Base-by-base conservation (phyloP, 2,888 invertebrate species). In the Drosophila borealis region DNA sequence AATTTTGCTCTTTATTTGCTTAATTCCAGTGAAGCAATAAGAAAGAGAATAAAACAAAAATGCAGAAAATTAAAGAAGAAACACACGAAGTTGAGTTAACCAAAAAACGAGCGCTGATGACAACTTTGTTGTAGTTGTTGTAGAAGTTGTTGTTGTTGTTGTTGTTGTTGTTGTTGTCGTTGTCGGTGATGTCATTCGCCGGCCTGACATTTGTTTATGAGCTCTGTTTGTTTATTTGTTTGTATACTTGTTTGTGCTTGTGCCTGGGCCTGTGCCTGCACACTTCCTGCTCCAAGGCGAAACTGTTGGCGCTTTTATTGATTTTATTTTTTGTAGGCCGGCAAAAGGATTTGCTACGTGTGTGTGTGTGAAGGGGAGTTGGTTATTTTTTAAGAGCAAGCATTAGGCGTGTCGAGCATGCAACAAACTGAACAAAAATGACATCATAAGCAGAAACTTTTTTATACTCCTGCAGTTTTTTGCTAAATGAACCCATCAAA, bases 151-250 rank as follows among this genome's bases (percentile, higher is more conserved):
- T 37, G 21, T 33, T 44, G 36, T 33, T 45, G 48, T 10, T 39
- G 48, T 48, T 45, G 34, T 51, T 48, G 41, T 29, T 50, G 45
- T 45, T 14, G 49, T 17, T 56, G 45, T 10, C 55, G 54, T 41
- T 63, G 66, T 65, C 54, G 69, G 41, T 76, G 75, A 76, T 76
- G 75, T 76, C 75, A 76, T 75, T 61, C 61, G 48, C 65, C 65
- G 56, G 45, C 64, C 45, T 54, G 65, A 51, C 54, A 74, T 70
- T 74, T 70, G 74, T 70, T 70, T 70, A 69, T 69, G 60, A 53
- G 73, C 36, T 71, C 39, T 49, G 37, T 65, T 33, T 59, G 55
- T 53, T 14, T 55, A 36, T 60, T 21, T 29, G 37, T 29, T 29
- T 74, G 11, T 64, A 36, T 56, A 39, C 56, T 17, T 45, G 41